Base-by-base conservation (phyloP, 2,888 invertebrate genomes). In the Lepetodrilus schrolli region DNA sequence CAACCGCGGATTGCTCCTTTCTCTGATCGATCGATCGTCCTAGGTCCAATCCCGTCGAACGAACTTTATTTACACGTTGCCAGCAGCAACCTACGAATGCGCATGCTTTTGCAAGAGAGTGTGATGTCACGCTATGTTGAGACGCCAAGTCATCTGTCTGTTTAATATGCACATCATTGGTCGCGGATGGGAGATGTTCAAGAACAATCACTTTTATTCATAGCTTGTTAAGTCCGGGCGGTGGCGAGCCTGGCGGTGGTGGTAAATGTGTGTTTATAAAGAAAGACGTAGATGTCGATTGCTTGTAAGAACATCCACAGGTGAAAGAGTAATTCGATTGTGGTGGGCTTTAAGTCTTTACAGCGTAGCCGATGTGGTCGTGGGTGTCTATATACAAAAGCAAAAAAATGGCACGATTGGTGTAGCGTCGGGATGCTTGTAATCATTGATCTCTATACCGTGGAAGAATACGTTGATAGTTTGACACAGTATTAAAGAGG, bases 1-100 rank as follows among this genome's bases (percentile, higher is more conserved):
- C n/a, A n/a, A n/a, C n/a, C n/a, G n/a, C n/a, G n/a, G 58, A 30
- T 30, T 58, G 30, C 58, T 30, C 17, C 58, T 58, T 58, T 30
- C 58, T 26, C 26, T 30, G 34, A 58, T 58, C 58, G 58, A 58
- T 58, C 34, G 58, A n/a, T 13, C 23, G 58, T 17, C 34, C 23
- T 10, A 17, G 58, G 17, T 13, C 58, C 26, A 58, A n/a, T n/a
- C n/a, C n/a, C n/a, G 58, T 30, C 30, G 43, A 17, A 13, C 58
- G 30, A 58, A 58, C 58, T 58, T 58, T 58, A 58, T 58, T 58
- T 58, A 58, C 58, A 58, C 58, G 58, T 58, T 26, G 34, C 58
- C 58, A 58, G n/a, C 30, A 58, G 34, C 58, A 30, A 58, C 58
- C 34, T n/a, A 30, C 34, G 58, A 58, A 8, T 58, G 58, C 58